Conservation (phyloP, 1,140 invertebrate species). For the Fopius arisanus region DNA sequence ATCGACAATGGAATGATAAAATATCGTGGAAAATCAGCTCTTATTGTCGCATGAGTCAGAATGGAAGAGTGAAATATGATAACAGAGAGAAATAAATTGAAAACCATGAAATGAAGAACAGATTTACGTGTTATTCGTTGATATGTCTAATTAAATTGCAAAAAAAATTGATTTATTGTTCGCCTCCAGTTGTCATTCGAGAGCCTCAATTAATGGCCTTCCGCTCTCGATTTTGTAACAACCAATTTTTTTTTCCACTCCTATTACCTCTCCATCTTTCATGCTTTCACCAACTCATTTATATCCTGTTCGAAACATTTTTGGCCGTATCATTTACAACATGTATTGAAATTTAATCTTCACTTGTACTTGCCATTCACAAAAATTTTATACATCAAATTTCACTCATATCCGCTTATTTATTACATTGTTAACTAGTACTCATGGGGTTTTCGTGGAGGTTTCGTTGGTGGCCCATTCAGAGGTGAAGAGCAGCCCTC, state of each 20-base stretch:
- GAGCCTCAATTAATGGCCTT: background rate
- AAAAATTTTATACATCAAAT: background rate
- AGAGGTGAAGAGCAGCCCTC: background rate
- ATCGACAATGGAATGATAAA: slow-evolving; percentile 11
- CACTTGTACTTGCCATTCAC: background rate
- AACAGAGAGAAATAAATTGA: slow-evolving; percentile 33
- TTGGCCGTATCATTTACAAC: background rate
- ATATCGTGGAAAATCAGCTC: slow-evolving; percentile 6
- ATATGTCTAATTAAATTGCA: slow-evolving; percentile 49
- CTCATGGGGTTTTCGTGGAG: background rate
- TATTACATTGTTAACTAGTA: slow-evolving; percentile 34
- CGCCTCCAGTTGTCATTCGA: slow-evolving; percentile 21
- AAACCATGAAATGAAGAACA: slow-evolving; percentile 32
- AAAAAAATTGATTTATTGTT: slow-evolving; percentile 46
- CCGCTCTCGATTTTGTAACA: slow-evolving; percentile 3
- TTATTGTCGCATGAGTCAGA: slow-evolving; percentile 17
- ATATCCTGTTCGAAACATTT: background rate
- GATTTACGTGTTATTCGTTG: slow-evolving; percentile 44
- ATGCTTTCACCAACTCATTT: background rate
- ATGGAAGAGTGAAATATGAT: slow-evolving; percentile 12
- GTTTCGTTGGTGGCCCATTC: slow-evolving; percentile 6
- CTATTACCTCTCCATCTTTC: background rate
- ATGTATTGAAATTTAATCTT: background rate
- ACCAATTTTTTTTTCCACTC: background rate
- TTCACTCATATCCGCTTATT: slow-evolving; percentile 26